Conservation (phyloP, 64 coral and sea anemone genomes). For the Montipora sp. region DNA sequence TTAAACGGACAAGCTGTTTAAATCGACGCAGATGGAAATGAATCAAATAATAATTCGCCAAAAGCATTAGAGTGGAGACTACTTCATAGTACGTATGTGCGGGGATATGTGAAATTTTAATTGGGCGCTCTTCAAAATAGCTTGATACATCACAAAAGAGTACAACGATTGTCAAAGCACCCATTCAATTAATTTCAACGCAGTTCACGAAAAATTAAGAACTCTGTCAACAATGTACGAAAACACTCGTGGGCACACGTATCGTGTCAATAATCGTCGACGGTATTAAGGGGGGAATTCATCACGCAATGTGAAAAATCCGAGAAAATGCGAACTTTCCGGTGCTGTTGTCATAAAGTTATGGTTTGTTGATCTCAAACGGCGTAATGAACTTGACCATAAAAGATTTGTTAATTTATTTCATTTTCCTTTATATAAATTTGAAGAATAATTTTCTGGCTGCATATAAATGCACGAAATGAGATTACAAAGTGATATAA, state of each 20-base stretch:
- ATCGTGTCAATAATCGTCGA: not conserved
- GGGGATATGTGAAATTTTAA: not conserved
- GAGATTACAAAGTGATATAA: too few species aligned
- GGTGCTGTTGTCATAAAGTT: too few species aligned
- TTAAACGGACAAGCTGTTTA: not conserved
- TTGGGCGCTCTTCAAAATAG: not conserved
- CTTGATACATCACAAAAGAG: constrained; percentile 29
- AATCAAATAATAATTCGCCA: constrained; percentile 15
- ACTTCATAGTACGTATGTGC: not conserved
- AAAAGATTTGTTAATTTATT: too few species aligned
- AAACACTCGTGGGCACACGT: not conserved
- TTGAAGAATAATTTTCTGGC: too few species aligned
- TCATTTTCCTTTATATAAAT: too few species aligned
- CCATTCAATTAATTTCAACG: not conserved
- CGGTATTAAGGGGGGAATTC: too few species aligned
- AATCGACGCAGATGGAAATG: not conserved
- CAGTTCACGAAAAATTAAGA: not conserved
- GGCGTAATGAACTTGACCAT: too few species aligned
- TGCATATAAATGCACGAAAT: too few species aligned
- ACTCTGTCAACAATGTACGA: not conserved
- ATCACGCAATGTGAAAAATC: too few species aligned
- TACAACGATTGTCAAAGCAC: not conserved
- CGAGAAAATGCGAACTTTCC: too few species aligned
- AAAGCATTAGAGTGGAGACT: constrained; percentile 8
- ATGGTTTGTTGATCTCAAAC: too few species aligned